Conservation (phyloP, 2,888 invertebrate genomes). For the Cheilosia pagana region DNA sequence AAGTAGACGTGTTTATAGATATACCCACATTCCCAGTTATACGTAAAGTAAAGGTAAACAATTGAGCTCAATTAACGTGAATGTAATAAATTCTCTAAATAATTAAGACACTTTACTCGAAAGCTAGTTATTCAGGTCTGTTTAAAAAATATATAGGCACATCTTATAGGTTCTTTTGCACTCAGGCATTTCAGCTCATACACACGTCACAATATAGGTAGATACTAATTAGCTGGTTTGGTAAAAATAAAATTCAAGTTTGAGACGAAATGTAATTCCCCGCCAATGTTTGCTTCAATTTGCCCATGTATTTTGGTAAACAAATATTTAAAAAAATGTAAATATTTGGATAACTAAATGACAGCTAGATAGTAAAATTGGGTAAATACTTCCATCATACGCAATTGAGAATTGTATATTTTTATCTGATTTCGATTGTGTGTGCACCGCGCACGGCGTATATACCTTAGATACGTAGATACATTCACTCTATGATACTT, state of each 20-base stretch:
- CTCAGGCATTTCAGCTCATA: background rate
- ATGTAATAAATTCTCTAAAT: constrained; percentile 4
- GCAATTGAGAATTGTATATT: constrained; percentile 12
- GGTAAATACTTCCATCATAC: constrained; percentile 29
- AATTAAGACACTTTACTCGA: background rate
- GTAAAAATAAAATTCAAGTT: constrained; percentile 26
- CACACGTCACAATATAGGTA: background rate
- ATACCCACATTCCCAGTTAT: background rate
- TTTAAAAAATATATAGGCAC: background rate
- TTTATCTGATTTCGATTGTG: constrained; percentile 38
- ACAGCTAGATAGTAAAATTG: constrained; percentile 25
- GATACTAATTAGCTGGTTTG: constrained; percentile 13
- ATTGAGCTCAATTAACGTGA: constrained; percentile 3
- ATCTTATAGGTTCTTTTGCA: constrained; percentile 5
- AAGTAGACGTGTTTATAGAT: background rate
- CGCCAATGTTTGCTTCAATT: background rate
- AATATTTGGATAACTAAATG: constrained; percentile 42
- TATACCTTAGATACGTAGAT: constrained; percentile 28
- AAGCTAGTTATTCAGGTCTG: no score
- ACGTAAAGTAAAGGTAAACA: background rate
- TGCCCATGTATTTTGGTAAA: constrained; percentile 20
- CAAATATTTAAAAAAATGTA: constrained; percentile 19
- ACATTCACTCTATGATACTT: constrained; percentile 24
- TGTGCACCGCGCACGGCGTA: background rate
- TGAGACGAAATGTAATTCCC: constrained; percentile 17